phyloP scores from a whole-genome alignment of 2,797 vertebrate genomes.

The Sorex maritimensis region DNA sequence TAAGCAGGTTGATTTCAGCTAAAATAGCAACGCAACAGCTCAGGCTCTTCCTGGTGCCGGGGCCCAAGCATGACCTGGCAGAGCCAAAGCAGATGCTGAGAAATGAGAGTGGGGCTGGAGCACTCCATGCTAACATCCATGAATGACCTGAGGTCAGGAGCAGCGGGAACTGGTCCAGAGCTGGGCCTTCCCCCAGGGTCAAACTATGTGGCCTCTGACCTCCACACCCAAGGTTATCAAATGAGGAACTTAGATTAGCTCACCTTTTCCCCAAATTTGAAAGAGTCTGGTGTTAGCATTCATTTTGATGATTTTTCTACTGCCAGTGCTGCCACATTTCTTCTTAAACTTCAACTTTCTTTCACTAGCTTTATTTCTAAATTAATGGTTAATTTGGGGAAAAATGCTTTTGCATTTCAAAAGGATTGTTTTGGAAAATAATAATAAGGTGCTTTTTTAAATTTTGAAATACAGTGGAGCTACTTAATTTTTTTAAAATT shows the following conservation, averaged over 20 bases:
- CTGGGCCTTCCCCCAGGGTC: too few relatives aligned
- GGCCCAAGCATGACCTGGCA: neutral
- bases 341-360: neutral
- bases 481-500: neutral
- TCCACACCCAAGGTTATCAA: neutral
- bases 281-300: constrained; percentile 8
- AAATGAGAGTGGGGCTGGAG: neutral
- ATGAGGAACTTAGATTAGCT: neutral
- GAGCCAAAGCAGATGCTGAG: neutral
- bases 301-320: neutral
- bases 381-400: neutral
- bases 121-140: neutral
- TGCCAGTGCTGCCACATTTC: neutral
- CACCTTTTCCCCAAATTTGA: neutral
- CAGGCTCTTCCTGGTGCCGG: neutral
- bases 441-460: neutral
- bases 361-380: neutral
- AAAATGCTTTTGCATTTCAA: neutral
- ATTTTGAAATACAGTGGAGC: neutral
- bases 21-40: neutral
- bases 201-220: neutral
- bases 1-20: neutral
- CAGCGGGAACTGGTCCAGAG: neutral
- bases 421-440: neutral
- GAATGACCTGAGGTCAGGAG: neutral